These are phyloP conservation scores for Drosophila demipolita DNA, from an alignment of 2,888 invertebrate species.

Conservation along the genomic window DNA sequence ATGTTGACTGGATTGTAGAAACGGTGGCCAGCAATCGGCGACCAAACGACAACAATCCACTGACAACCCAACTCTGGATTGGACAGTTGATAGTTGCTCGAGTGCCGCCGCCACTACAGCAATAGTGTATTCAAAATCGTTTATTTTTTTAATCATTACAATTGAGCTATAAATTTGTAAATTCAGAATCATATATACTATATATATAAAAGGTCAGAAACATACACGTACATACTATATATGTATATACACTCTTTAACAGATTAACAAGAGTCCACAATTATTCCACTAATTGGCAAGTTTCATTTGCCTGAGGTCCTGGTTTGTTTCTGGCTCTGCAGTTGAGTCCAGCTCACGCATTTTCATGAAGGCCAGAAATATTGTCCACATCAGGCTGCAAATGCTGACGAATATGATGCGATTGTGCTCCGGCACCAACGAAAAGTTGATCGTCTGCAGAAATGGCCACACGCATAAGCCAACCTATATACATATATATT, in stretches of 20 bases:
- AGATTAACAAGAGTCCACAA: conserved; percentile 10
- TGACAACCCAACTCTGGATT: conserved; percentile 49
- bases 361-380: conserved; percentile 92
- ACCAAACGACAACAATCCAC: neutral
- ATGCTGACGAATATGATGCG: conserved; percentile 90
- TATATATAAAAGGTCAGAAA: conserved; percentile 26
- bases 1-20: conserved; percentile 82
- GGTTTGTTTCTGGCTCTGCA: neutral
- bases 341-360: conserved; percentile 82
- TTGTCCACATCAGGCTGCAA: conserved; percentile 91
- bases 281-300: conserved; percentile 3
- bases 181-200: conserved; percentile 7
- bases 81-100: conserved; percentile 68
- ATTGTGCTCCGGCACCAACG: conserved; percentile 90
- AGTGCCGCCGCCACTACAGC: conserved; percentile 60
- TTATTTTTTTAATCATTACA: conserved; percentile 22
- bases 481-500: conserved; percentile 61
- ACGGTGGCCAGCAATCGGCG: conserved; percentile 59
- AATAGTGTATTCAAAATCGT: conserved; percentile 38
- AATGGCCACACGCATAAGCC: conserved; percentile 90
- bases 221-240: conserved; percentile 6
- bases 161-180: conserved; percentile 45
- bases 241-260: conserved; percentile 15
- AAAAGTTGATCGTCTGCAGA: conserved; percentile 90
- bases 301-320: neutral